A percentile compares a stretch with the other conserved stretches of the same genome.
phyloP scores from a whole-genome alignment of 1,140 invertebrate species.

The Heterodera schachtii region DNA sequence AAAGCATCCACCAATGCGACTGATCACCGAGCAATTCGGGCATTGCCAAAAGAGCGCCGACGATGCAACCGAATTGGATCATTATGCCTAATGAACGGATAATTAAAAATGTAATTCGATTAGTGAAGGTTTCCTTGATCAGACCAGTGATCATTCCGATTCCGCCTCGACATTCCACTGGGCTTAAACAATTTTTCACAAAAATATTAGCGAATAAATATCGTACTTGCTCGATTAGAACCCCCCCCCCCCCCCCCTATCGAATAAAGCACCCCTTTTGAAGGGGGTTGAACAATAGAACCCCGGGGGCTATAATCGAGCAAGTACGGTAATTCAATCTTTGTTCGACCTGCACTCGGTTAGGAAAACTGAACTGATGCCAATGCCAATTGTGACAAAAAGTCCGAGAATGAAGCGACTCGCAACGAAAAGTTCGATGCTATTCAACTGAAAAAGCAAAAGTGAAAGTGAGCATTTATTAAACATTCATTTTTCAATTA shows the following conservation, averaged over 20 bases:
- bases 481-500: neutral
- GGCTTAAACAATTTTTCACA: neutral
- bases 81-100: constrained; percentile 2
- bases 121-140: neutral
- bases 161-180: neutral
- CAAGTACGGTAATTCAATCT: too few relatives aligned
- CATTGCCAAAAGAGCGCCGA: neutral
- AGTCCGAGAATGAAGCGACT: constrained; percentile 3
- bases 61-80: neutral
- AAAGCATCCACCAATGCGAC: neutral
- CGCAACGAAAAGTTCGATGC: neutral
- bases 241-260: too few relatives aligned
- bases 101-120: neutral
- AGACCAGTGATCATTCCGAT: constrained; percentile 2
- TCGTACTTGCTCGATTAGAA: too few relatives aligned
- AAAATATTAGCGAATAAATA: too few relatives aligned
- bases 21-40: neutral
- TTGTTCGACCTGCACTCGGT: neutral
- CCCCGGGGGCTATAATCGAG: too few relatives aligned
- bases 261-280: too few relatives aligned
- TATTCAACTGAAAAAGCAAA: neutral
- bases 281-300: too few relatives aligned
- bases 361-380: constrained; percentile 1
- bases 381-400: neutral
- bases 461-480: too few relatives aligned